phyloP scores from a whole-genome alignment of 2,113 vertebrate genomes.

The Girardinichthys multiradiatus region DNA sequence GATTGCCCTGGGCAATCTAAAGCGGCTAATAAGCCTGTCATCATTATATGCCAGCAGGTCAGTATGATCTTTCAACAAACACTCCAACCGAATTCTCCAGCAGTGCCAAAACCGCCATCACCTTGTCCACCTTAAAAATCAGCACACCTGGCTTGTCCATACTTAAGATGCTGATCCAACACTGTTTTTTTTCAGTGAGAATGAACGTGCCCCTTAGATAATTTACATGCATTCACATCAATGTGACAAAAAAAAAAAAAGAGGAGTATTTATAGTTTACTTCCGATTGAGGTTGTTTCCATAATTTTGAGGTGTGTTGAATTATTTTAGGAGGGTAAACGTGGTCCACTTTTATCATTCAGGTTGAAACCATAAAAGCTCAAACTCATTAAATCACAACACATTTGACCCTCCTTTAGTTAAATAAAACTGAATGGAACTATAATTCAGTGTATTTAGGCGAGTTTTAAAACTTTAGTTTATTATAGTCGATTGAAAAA shows the following conservation, averaged over 20 bases:
- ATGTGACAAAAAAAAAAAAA: background rate
- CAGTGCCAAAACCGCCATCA: background rate
- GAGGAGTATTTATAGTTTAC: background rate
- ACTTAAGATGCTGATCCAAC: no score
- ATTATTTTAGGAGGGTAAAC: background rate
- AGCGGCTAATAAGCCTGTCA: background rate
- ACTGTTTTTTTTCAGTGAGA: no score
- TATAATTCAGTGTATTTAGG: no score
- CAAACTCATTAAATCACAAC: no score
- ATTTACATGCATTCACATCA: background rate
- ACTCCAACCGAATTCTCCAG: background rate
- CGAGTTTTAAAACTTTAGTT: no score
- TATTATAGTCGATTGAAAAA: no score
- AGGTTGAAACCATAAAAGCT: constrained; percentile 52
- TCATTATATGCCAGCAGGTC: background rate
- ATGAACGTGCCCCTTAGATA: no score
- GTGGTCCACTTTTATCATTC: background rate
- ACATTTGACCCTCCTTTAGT: no score
- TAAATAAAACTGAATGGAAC: no score
- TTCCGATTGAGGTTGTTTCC: background rate
- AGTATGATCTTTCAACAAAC: background rate
- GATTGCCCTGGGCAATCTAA: no score
- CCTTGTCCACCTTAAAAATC: background rate
- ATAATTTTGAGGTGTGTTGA: background rate
- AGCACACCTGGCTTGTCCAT: no score